Base-by-base conservation (phyloP, 2,888 invertebrate genomes). In the Lepidochrysops patricia region DNA sequence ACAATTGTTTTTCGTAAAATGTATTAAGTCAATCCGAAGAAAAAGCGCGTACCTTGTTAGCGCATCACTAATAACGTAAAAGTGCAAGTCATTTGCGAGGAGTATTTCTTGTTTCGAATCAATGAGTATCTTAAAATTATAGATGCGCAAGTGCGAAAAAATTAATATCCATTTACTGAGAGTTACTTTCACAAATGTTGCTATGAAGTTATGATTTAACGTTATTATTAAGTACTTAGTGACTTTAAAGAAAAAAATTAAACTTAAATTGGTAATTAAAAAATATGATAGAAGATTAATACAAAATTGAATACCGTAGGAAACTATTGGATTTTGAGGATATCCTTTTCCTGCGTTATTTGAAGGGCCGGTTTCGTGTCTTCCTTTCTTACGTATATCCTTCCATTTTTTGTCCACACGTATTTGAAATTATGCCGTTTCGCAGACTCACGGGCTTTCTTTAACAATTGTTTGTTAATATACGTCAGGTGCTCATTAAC, bases 331-430 rank as follows among this genome's bases (percentile, higher is more conserved):
- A 37, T 37, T 52, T 52, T 52, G 52, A 29, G 26, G 27, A 63
- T 23, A 34, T 63, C 61, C n/a, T 57, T 37, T 5, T 61, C 63
- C 12, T 58, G 34, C 12, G 9, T 1, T 35, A 63, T 58, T 52
- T 52, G 62, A 13, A 58, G 9, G 12, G 60, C 49, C 13, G 49
- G 60, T 9, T 57, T 37, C 25, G 61, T 61, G 29, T 64, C 61
- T 57, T 61, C 59, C 35, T 61, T 59, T 26, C 61, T 57, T 13
- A 52, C 37, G 32, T 58, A 64, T n/a, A 64, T 60, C 26, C 59
- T 37, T 34, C 62, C 58, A 27, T 61, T 62, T 52, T 60, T 61
- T 58, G 59, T 27, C 62, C 60, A 64, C 1, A 62, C 60, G 4
- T 57, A 62, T 54, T 60, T 61, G 48, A 23, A 15, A 7, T 19